These are phyloP conservation scores for Orthosia cruda DNA, from an alignment of 2,888 invertebrate species.

Conservation along the genomic window DNA sequence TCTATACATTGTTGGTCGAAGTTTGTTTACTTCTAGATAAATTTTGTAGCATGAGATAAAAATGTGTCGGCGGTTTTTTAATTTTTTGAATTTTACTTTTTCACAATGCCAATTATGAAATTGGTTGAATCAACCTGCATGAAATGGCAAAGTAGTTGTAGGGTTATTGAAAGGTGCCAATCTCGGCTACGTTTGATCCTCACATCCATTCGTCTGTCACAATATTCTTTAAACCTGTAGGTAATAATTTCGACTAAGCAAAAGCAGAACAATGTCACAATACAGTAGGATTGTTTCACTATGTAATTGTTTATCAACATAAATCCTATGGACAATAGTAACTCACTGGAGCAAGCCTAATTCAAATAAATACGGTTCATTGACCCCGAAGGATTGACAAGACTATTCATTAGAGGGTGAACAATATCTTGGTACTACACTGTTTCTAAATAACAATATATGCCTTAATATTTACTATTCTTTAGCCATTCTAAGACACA, in stretches of 20 bases:
- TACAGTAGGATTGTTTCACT: background rate
- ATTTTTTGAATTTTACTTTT: too few relatives aligned
- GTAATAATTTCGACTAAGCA: background rate
- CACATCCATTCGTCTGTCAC: background rate
- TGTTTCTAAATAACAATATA: background rate
- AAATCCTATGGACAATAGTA: conserved; percentile 53
- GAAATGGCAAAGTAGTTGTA: background rate
- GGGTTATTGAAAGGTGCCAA: background rate
- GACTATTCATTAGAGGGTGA: conserved; percentile 28
- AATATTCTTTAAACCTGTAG: too few relatives aligned
- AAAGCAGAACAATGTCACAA: background rate
- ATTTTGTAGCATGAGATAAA: too few relatives aligned
- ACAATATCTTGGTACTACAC: conserved; percentile 8
- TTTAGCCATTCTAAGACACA: too few relatives aligned
- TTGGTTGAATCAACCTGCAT: background rate
- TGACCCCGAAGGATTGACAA: conserved; percentile 54
- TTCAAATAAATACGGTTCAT: conserved; percentile 61
- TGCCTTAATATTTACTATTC: too few relatives aligned
- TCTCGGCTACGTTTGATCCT: background rate
- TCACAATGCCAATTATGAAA: background rate
- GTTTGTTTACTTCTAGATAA: too few relatives aligned
- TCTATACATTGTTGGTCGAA: too few relatives aligned
- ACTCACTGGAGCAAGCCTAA: conserved; percentile 56
- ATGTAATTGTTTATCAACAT: conserved; percentile 36
- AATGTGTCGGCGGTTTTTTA: too few relatives aligned